phyloP scores from a whole-genome alignment of 2,888 invertebrate genomes.

The Keiferia lycopersicella region DNA sequence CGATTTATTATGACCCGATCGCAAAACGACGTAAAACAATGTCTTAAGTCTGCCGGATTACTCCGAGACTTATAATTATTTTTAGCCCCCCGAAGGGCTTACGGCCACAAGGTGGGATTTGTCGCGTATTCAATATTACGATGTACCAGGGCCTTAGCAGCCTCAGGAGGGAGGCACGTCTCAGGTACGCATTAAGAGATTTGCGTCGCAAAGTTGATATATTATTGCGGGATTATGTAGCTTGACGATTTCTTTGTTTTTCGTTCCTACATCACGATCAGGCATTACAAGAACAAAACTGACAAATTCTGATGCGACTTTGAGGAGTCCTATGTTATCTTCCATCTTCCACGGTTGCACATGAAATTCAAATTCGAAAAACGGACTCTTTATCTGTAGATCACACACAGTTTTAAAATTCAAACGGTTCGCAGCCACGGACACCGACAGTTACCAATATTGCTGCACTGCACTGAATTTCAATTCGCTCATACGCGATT shows the following conservation, averaged over 20 bases:
- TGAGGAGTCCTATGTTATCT: background rate
- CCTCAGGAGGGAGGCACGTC: conserved; percentile 42
- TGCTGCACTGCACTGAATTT: conserved; percentile 61
- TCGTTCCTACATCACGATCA: background rate
- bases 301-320: background rate
- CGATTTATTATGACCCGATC: conserved; percentile 22
- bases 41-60: conserved; percentile 54
- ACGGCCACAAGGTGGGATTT: conserved; percentile 73
- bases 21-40: conserved; percentile 48
- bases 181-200: conserved; percentile 63
- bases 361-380: conserved; percentile 24
- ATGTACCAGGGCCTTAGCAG: conserved; percentile 38
- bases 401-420: conserved; percentile 59
- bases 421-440: conserved; percentile 55
- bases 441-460: conserved; percentile 60
- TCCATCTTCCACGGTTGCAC: background rate
- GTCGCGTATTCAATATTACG: conserved; percentile 76
- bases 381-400: conserved; percentile 20
- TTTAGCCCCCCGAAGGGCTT: conserved; percentile 71
- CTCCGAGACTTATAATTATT: conserved; percentile 55
- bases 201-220: conserved; percentile 42
- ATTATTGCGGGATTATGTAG: conserved; percentile 19
- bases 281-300: background rate
- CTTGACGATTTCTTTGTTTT: conserved; percentile 22
- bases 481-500: conserved; percentile 50